phyloP scores from a whole-genome alignment of 2,113 vertebrate genomes.

The zebrafish (Danio rerio) region GRCz12tu NC_133179.1:15110501-15111000 shows the following conservation, averaged over 20 bases:
- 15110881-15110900: constrained; percentile 31
- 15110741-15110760: background rate
- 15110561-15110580: constrained; percentile 12
- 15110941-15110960: constrained; percentile 6
- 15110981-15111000: constrained; percentile 12
- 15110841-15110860: constrained; percentile 49
- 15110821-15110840: constrained; percentile 48
- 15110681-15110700: constrained; percentile 15
- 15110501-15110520: background rate
- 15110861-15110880: constrained; percentile 29
- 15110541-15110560: background rate
- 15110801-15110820: constrained; percentile 7
- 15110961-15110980: constrained; percentile 39
- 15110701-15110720: background rate
- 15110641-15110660: constrained; percentile 38
- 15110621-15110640: background rate
- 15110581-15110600: constrained; percentile 47
- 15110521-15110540: background rate
- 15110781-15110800: background rate
- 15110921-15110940: constrained; percentile 22
- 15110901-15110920: constrained; percentile 28
- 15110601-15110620: constrained; percentile 21
- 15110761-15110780: background rate
- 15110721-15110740: constrained; percentile 15
- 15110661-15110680: constrained; percentile 29